Base-by-base conservation (phyloP, 2,113 vertebrate genomes). In the Poicephalus meyeri region DNA sequence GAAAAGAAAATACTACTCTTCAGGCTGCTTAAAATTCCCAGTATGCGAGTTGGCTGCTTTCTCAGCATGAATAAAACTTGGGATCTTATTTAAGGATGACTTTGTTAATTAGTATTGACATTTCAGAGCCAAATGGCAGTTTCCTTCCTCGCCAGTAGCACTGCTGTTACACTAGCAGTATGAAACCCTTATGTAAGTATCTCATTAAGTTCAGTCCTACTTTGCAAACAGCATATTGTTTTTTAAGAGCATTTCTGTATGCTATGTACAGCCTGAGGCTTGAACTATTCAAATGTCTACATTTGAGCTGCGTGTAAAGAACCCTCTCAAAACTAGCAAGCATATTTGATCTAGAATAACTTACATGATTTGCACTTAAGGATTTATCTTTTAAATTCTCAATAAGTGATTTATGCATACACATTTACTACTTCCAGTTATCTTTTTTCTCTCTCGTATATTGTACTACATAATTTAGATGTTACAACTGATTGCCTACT, bases 21-120 rank as follows among this genome's bases (percentile, higher is more conserved):
- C 60, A 82, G 49, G 85, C 17, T 73, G 68, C 8, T 93, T 78
- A 55, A n/a, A 73, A 90, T 61, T 86, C 53, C 50, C 71, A 94
- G 66, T 33, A 50, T 44, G 68, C 0, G 2, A 72, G 46, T 15
- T 85, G 64, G 37, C 66, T 61, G 50, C 26, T 56, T 94, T 66
- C 69, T 90, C 18, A 13, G 50, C 63, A 60, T 23, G 50, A 92
- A 70, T 56, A 88, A 86, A 95, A 80, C 24, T 63, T 72, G 61
- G 3, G 37, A 56, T 81, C 47, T 73, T 69, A 91, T 68, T 93
- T 83, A 86, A 93, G 83, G 74, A 44, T 26, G 80, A 85, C 39
- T 92, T 53, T 26, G 8, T 56, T 91, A 95, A 96, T 87, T 89
- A 87, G 41, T 64, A 83, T 28, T 93, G 88, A 78, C 72, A 91